Evolutionary conservation across 1,140 invertebrate genomes (phyloP), one percentile per base, ranked within the genome.

Genomic region (Protaetia brevitarsis): DNA sequence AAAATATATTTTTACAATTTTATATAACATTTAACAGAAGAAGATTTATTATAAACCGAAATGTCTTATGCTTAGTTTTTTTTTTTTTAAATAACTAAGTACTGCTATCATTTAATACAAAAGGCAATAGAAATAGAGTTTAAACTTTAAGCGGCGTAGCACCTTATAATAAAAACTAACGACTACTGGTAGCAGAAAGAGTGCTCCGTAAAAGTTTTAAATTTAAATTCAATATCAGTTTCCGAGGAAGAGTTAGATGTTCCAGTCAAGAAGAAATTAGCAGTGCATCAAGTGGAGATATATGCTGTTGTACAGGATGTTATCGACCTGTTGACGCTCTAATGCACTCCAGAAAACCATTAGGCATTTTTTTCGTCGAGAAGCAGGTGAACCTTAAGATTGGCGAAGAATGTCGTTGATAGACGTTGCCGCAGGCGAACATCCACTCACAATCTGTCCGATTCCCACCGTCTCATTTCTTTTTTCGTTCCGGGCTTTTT

Each of bases 321-420:
- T 51, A 51, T 51, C 41, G 41, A 51, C 8, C 41, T 19, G 41
- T 16, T 19, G 41, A 8, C 16, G 8, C 26, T 21, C 16, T 51
- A 51, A 51, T 51, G 41, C 41, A 51, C 19, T 19, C 26, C 41
- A 19, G 41, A 19, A 51, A 51, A 19, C 41, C 16, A 51, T 51
- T 51, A 51, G 16, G 16, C 16, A 19, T 51, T 51, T 41, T 19
- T 51, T 51, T 7, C 19, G 8, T 10, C 16, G 41, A 21, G 16
- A 51, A 19, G 16, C 41, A 51, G 41, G 41, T 51, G 41, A 51
- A 51, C 41, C 41, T 51, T 51, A 51, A 51, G 41, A 51, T 51
- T 51, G 41, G 41, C 26, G 16, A 51, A 51, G 41, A 51, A 51
- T 51, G 41, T 51, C 41, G 41, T 21, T 51, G 41, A 51, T 21